Base-by-base conservation (phyloP, 2,113 vertebrate genomes). In the Orientallactaga bullata region DNA sequence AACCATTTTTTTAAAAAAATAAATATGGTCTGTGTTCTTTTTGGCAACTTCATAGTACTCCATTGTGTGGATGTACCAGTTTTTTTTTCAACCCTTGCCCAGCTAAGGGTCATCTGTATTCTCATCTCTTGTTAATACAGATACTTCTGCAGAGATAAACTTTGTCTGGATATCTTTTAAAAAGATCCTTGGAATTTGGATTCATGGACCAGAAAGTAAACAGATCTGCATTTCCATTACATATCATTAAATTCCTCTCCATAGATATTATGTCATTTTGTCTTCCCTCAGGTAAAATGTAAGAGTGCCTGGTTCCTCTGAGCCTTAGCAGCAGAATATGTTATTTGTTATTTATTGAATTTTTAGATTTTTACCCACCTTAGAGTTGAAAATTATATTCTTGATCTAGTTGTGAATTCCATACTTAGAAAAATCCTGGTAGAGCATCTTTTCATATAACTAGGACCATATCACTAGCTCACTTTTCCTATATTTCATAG, bases 121-220 rank as follows among this genome's bases (percentile, higher is more conserved):
- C 42, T 47, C 42, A 63, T 78, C 74, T 84, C 37, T 42, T 86
- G 8, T 73, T 58, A 85, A 72, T 80, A 30, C 60, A 89, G 18
- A 61, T 79, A 35, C 17, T 85, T 85, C 18, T 58, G 23, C 4
- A 73, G 23, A 91, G 15, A 76, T 37, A 10, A 77, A n/a, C 16
- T 74, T n/a, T 80, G 35, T 93, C 78, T 55, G 15, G 66, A 51
- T 84, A 47, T 91, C 32, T 95, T 93, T 85, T 28, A 51, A 74
- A 92, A 32, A 86, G 1, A 82, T 71, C 88, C 65, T 86, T 86
- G 74, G 37, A 82, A 79, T 55, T 66, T 69, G 76, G 7, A 51
- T 84, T 80, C 26, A 39, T n/a, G 35, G 10, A 11, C 72, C 15
- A 72, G 16, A 60, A 71, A 51, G n/a, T 55, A 82, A 89, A 81